Conservation (phyloP, 2,113 vertebrate genomes). For the Alligator mississippiensis region DNA sequence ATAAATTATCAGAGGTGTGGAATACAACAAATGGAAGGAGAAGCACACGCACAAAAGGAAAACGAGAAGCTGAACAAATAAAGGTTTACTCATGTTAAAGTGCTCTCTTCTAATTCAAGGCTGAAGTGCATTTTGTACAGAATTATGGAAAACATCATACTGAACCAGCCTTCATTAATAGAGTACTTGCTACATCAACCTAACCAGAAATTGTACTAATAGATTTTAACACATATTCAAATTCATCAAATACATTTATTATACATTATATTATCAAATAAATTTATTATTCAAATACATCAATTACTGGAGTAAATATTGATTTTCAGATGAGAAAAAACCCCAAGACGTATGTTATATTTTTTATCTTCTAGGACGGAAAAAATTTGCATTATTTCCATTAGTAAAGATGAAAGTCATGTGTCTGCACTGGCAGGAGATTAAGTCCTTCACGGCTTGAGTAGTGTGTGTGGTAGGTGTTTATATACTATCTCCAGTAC, state of each 20-base stretch:
- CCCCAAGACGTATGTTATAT: not conserved
- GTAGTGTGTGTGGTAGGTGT: not conserved
- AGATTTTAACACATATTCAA: not conserved
- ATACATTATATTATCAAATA: too few relatives aligned
- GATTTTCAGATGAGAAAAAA: not conserved
- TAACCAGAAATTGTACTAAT: not conserved
- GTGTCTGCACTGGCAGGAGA: not conserved
- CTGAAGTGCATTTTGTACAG: not conserved
- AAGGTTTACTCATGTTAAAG: not conserved
- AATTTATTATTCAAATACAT: too few relatives aligned
- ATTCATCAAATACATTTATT: too few relatives aligned
- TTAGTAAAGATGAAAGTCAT: not conserved
- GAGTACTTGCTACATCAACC: not conserved
- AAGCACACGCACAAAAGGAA: not conserved
- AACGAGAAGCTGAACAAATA: not conserved
- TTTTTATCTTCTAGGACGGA: not conserved
- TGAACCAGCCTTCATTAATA: not conserved
- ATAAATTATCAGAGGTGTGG: not conserved
- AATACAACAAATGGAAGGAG: too few relatives aligned
- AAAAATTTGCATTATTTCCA: not conserved
- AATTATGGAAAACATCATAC: not conserved
- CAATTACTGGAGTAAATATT: too few relatives aligned
- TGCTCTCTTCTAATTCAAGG: not conserved
- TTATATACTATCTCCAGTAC: not conserved
- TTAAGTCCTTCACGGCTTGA: not conserved